phyloP scores from a whole-genome alignment of 2,888 invertebrate species.

The Cosmorhoe ocellata region DNA sequence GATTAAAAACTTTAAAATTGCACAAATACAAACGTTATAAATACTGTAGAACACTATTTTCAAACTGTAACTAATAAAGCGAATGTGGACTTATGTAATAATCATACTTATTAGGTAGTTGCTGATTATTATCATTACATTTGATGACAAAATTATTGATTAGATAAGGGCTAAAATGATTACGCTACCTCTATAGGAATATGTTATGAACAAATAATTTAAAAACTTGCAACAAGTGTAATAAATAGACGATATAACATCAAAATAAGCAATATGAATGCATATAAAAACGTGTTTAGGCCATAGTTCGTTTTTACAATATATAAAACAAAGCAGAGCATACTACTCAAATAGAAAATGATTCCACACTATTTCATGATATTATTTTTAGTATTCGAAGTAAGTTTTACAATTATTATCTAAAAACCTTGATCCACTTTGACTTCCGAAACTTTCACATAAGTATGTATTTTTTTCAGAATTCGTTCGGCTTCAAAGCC shows the following conservation, averaged over 20 bases:
- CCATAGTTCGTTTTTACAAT: neutral
- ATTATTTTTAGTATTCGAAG: slow-evolving; percentile 16
- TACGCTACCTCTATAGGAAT: neutral
- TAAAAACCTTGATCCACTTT: neutral
- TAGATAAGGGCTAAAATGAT: slow-evolving; percentile 1
- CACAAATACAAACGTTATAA: too few species aligned
- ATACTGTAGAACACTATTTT: too few species aligned
- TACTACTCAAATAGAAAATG: slow-evolving; percentile 12
- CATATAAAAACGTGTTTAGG: neutral
- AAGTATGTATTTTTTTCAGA: slow-evolving; percentile 35
- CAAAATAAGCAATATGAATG: too few species aligned
- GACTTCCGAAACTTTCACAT: neutral
- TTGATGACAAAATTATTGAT: slow-evolving; percentile 15
- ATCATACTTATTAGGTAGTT: too few species aligned
- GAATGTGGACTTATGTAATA: too few species aligned
- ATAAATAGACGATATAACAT: slow-evolving; percentile 14
- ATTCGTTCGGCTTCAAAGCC: slow-evolving; percentile 30
- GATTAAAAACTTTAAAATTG: too few species aligned
- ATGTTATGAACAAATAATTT: too few species aligned
- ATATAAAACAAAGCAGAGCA: neutral
- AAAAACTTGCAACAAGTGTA: slow-evolving; percentile 14
- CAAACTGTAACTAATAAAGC: too few species aligned
- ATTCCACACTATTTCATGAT: slow-evolving; percentile 12
- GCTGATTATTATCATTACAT: neutral
- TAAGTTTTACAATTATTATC: slow-evolving; percentile 19